Conservation (phyloP, 2,888 invertebrate species). For the Ichneumoninae sp. region DNA sequence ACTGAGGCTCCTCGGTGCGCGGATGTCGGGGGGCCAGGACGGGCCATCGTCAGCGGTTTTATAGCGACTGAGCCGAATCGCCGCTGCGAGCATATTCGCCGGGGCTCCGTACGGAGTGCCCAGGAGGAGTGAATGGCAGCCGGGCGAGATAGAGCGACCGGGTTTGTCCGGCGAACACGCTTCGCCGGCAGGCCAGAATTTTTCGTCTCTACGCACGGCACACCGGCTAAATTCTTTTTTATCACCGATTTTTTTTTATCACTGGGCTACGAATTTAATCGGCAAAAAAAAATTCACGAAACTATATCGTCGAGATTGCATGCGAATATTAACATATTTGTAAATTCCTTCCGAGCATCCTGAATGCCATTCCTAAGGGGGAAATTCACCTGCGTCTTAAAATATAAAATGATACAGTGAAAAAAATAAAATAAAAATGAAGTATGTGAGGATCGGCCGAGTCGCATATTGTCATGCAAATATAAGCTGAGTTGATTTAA, state of each 20-base stretch:
- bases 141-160: slow-evolving; percentile 51
- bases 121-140: slow-evolving; percentile 66
- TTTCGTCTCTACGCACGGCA: neutral
- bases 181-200: slow-evolving; percentile 43
- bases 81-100: slow-evolving; percentile 67
- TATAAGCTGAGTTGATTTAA: neutral
- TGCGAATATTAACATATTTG: neutral
- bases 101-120: slow-evolving; percentile 21
- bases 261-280: neutral
- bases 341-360: neutral
- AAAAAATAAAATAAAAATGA: neutral
- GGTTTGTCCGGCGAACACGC: slow-evolving; percentile 27
- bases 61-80: slow-evolving; percentile 75
- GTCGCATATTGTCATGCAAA: neutral
- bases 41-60: slow-evolving; percentile 75
- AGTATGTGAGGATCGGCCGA: neutral
- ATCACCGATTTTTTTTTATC: too few relatives aligned
- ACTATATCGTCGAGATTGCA: neutral
- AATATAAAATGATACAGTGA: neutral
- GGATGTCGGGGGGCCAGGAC: slow-evolving; percentile 56
- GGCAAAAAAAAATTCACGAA: neutral
- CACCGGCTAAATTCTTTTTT: neutral
- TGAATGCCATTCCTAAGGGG: neutral
- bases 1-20: slow-evolving; percentile 22
- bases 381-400: neutral